phyloP scores from a whole-genome alignment of 2,797 vertebrate genomes.

The Acanthurus leucopareius region DNA sequence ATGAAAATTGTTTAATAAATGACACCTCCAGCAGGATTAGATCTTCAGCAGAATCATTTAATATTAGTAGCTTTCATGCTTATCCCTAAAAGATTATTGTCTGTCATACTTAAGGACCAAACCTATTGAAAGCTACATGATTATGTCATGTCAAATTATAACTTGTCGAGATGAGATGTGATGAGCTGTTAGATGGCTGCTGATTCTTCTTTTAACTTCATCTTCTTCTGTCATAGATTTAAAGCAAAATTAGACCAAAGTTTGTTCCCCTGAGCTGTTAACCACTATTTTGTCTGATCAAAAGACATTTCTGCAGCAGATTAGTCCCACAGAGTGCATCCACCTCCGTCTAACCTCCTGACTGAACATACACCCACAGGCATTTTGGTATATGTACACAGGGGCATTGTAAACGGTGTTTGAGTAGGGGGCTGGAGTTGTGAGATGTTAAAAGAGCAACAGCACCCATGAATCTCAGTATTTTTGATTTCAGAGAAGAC shows the following conservation, averaged over 20 bases:
- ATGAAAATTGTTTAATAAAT: not conserved
- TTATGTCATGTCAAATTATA: not conserved
- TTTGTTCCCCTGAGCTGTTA: not conserved
- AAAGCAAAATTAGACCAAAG: not conserved
- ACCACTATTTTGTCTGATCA: not conserved
- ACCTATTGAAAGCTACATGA: not conserved
- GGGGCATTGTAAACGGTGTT: constrained; percentile 49
- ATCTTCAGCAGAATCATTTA: not conserved
- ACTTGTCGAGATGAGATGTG: no score
- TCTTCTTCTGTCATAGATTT: not conserved
- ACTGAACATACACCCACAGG: constrained; percentile 15
- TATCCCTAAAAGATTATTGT: not conserved
- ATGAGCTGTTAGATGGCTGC: not conserved
- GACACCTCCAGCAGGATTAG: not conserved
- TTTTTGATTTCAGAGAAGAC: constrained; percentile 17
- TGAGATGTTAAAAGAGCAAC: constrained; percentile 65
- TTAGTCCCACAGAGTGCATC: not conserved
- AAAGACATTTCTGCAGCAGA: not conserved
- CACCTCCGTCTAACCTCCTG: constrained; percentile 3
- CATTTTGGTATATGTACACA: constrained; percentile 56
- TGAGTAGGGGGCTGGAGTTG: constrained; percentile 37
- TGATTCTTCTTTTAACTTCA: not conserved
- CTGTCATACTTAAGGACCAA: not conserved
- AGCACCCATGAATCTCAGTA: not conserved
- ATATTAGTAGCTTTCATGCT: not conserved